Percentiles rank a stretch among this genome's conserved stretches.
These are phyloP conservation scores for cat (Felis catus) DNA, from an alignment of 2,113 vertebrate species.

Conservation along the genomic window F.catus_Fca126_mat1.0 CM031413.1:24354001-24354500, in stretches of 20 bases:
- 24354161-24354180: slow-evolving; percentile 31
- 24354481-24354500: slow-evolving; percentile 79
- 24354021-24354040: neutral
- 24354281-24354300: slow-evolving; percentile 44
- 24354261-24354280: slow-evolving; percentile 56
- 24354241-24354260: slow-evolving; percentile 58
- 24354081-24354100: slow-evolving; percentile 1
- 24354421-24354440: slow-evolving; percentile 71
- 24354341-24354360: slow-evolving; percentile 70
- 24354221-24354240: neutral
- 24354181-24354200: neutral
- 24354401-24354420: slow-evolving; percentile 74
- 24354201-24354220: neutral
- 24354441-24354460: slow-evolving; percentile 80
- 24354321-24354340: slow-evolving; percentile 61
- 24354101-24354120: slow-evolving; percentile 26
- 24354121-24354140: neutral
- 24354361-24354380: slow-evolving; percentile 53
- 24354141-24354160: slow-evolving; percentile 17
- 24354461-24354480: slow-evolving; percentile 83
- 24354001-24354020: slow-evolving; percentile 15
- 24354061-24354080: slow-evolving; percentile 28
- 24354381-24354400: slow-evolving; percentile 75
- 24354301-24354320: neutral
- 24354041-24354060: neutral